Conservation (phyloP, 37 sponge, comb jelly and placozoan genomes). For the Diacarnus erythraeanus region DNA sequence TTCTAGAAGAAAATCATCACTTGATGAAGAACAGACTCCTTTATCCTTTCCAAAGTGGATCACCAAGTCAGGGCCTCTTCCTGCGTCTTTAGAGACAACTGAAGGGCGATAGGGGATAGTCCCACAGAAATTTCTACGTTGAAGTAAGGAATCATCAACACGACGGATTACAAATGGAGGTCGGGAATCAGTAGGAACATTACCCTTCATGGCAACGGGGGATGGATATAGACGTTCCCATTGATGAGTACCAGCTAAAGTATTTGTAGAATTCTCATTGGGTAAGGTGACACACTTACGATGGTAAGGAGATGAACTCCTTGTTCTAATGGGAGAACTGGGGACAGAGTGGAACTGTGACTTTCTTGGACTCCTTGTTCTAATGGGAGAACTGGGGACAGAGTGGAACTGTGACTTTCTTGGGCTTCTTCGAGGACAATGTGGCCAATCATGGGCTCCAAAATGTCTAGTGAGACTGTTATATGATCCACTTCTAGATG, state of each 20-base stretch:
- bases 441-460: conserved; percentile 51
- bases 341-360: background rate
- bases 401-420: background rate
- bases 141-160: conserved; percentile 30
- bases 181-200: background rate
- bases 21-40: background rate
- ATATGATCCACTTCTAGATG: background rate
- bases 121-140: conserved; percentile 59
- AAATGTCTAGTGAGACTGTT: background rate
- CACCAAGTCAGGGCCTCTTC: no score
- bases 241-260: background rate
- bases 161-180: conserved; percentile 65
- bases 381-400: conserved; percentile 9
- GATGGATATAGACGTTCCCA: background rate
- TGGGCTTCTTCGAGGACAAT: conserved; percentile 51
- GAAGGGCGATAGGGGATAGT: background rate
- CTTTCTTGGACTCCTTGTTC: background rate
- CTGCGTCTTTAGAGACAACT: background rate
- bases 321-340: background rate
- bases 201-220: background rate
- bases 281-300: conserved; percentile 11
- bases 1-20: no score
- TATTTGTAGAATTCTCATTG: background rate
- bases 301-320: background rate
- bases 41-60: no score